A percentile compares a stretch with the other conserved stretches of the same genome.
phyloP scores from a whole-genome alignment of 2,888 invertebrate species.

The Melanargia galathea region DNA sequence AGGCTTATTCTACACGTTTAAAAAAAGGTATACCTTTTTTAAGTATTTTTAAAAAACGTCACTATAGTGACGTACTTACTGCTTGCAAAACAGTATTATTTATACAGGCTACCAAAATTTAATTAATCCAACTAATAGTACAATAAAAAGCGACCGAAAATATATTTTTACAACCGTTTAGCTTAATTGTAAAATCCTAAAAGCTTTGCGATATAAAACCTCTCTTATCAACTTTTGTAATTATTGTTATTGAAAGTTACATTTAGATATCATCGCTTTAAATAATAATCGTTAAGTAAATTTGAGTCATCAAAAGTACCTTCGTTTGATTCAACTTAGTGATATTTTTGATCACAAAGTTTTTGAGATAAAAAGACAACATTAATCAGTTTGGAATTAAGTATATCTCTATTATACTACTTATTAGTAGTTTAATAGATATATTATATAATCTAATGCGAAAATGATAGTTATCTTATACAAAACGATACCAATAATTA shows the following conservation, averaged over 20 bases:
- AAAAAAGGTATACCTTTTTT: no score
- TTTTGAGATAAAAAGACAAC: no score
- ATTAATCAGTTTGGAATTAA: background rate
- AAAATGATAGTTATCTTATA: constrained; percentile 17
- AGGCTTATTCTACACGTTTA: no score
- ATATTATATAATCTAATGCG: constrained; percentile 1
- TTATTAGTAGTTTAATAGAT: background rate
- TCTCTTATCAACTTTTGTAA: background rate
- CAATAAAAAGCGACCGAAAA: background rate
- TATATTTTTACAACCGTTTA: background rate
- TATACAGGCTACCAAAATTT: no score
- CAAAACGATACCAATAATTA: constrained; percentile 19
- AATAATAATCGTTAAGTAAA: no score
- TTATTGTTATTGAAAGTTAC: background rate
- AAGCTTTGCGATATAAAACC: constrained; percentile 5
- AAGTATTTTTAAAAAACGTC: no score
- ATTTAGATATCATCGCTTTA: background rate
- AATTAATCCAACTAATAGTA: constrained; percentile 10
- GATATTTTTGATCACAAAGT: no score
- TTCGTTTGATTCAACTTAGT: no score
- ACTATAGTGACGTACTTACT: no score
- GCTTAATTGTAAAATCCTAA: constrained; percentile 1
- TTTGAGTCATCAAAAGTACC: background rate
- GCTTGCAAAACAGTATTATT: no score
- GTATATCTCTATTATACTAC: background rate